phyloP scores from a whole-genome alignment of 64 coral and sea anemone genomes.

The Montipora sp. region DNA sequence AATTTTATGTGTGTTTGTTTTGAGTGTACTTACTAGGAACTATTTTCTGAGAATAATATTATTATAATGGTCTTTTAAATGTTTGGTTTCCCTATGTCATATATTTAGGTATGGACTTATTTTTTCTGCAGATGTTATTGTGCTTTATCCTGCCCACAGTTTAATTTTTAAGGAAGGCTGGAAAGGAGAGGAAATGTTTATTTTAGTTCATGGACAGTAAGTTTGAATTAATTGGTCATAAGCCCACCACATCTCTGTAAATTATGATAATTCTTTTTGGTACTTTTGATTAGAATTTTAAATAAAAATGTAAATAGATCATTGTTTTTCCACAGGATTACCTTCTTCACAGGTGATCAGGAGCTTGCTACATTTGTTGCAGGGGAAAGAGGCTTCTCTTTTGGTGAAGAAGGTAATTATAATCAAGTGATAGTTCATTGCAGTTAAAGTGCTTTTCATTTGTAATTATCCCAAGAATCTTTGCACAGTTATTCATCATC shows the following conservation, averaged over 20 bases:
- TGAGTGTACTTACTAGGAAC: not conserved
- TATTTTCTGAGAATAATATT: no score
- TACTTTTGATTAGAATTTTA: not conserved
- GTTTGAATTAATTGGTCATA: not conserved
- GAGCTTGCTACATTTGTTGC: conserved; percentile 81
- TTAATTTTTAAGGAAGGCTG: conserved; percentile 61
- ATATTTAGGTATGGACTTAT: no score
- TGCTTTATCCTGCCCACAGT: conserved; percentile 70
- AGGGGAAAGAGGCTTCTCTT: conserved; percentile 77
- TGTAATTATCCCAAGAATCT: no score
- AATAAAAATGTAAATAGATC: not conserved
- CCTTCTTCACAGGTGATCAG: conserved; percentile 64
- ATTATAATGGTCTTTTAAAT: no score
- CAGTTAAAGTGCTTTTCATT: no score
- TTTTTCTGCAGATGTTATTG: conserved; percentile 43
- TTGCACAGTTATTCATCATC: no score
- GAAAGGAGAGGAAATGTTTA: conserved; percentile 73
- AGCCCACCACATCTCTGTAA: no score
- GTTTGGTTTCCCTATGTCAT: no score
- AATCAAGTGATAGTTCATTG: not conserved
- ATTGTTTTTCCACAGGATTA: conserved; percentile 46
- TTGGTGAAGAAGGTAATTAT: conserved; percentile 89
- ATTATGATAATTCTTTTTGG: not conserved
- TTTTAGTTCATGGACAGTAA: conserved; percentile 84
- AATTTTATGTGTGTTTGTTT: not conserved